Conservation (phyloP, 2,888 invertebrate genomes). For the Gnatocerus cornutus region DNA sequence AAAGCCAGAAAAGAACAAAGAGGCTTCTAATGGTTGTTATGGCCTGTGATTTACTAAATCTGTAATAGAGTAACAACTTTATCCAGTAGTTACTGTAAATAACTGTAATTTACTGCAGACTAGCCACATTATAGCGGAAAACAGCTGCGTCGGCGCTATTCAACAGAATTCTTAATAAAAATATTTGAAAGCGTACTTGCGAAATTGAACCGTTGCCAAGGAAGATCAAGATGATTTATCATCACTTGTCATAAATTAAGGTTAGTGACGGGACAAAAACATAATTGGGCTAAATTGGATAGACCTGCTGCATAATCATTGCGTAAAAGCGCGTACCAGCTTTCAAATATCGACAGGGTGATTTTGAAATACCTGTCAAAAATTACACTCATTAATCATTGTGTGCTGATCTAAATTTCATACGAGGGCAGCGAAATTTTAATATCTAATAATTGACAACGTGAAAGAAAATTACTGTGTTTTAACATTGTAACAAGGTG, state of each 20-base stretch:
- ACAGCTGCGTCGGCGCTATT: constrained; percentile 59
- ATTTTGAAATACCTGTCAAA: no score
- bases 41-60: constrained; percentile 58
- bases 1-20: constrained; percentile 53
- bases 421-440: no score
- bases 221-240: constrained; percentile 27
- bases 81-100: constrained; percentile 60
- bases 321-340: not conserved
- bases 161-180: constrained; percentile 50
- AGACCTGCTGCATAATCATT: constrained; percentile 18
- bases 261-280: constrained; percentile 18
- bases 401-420: no score
- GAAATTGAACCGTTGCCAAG: constrained; percentile 40
- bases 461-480: no score
- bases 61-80: constrained; percentile 59
- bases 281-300: constrained; percentile 21
- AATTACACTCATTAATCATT: no score
- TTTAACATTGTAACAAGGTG: no score
- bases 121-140: constrained; percentile 50
- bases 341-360: not conserved
- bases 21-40: constrained; percentile 52
- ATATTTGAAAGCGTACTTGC: constrained; percentile 21
- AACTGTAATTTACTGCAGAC: constrained; percentile 58
- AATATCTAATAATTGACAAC: no score
- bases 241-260: constrained; percentile 37